Percentiles rank a stretch among this genome's conserved stretches.
Evolutionary conservation across 2,113 vertebrate genomes (phyloP).

Genomic region (Nematolebias whitei): DNA sequence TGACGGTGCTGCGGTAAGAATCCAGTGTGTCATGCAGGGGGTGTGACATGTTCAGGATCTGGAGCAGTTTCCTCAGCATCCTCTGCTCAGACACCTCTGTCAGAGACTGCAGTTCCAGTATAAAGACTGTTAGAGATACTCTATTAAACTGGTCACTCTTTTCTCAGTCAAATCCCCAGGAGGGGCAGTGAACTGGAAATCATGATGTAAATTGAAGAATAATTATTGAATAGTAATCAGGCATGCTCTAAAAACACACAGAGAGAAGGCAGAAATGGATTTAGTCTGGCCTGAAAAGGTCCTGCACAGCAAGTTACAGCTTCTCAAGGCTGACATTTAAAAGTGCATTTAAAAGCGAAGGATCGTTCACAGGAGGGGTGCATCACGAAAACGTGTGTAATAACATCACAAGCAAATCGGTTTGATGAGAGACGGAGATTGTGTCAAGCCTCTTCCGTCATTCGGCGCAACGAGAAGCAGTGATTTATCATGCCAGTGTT

Average conservation of each 20-base stretch:
- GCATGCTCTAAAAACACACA: background rate
- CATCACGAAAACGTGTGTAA: slow-evolving; percentile 6
- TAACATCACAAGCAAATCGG: slow-evolving; percentile 15
- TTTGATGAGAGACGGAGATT: slow-evolving; percentile 9
- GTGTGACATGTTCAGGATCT: too few relatives aligned
- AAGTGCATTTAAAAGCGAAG: slow-evolving; percentile 12
- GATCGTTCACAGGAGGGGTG: slow-evolving; percentile 4
- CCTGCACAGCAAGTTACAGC: slow-evolving; percentile 8
- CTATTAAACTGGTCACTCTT: too few relatives aligned
- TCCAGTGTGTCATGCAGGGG: too few relatives aligned
- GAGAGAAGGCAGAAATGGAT: slow-evolving; percentile 2
- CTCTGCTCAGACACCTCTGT: too few relatives aligned
- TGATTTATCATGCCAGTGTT: slow-evolving; percentile 17
- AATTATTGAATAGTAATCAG: too few relatives aligned
- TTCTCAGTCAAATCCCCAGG: too few relatives aligned
- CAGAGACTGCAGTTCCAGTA: too few relatives aligned
- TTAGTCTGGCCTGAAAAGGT: slow-evolving; percentile 27
- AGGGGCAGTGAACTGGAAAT: too few relatives aligned
- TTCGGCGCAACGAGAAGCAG: slow-evolving; percentile 11
- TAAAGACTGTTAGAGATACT: too few relatives aligned
- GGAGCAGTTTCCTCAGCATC: too few relatives aligned
- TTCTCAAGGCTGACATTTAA: slow-evolving; percentile 39
- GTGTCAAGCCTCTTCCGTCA: background rate
- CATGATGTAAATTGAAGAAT: too few relatives aligned
- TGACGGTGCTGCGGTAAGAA: too few relatives aligned